Percentiles rank a stretch among this genome's conserved stretches.
Evolutionary conservation across 2,797 vertebrate genomes (phyloP).

Genomic region (Eidolon dupreanum): DNA sequence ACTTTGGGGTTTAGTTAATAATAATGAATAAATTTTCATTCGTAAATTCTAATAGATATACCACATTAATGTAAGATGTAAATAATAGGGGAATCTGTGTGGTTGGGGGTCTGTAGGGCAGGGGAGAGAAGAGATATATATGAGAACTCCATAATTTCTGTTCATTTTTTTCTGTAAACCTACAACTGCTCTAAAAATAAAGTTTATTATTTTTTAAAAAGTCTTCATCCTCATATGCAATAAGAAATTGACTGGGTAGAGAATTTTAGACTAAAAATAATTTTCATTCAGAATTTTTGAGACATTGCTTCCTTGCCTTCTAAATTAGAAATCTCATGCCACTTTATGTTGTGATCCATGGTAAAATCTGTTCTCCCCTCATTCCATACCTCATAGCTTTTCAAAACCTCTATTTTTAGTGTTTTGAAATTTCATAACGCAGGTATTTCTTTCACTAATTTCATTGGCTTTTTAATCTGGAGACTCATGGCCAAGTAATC

Average conservation of each 20-base stretch:
- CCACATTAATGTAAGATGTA: background rate
- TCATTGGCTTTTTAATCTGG: background rate
- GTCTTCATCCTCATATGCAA: background rate
- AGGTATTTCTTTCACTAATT: background rate
- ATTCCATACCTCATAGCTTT: background rate
- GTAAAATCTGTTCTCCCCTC: background rate
- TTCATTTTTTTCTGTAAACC: background rate
- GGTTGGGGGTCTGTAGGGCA: background rate
- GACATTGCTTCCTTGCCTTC: background rate
- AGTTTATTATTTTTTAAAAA: background rate
- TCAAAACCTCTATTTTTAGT: background rate
- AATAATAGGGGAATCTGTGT: background rate
- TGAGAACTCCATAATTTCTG: background rate
- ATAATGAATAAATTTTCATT: background rate
- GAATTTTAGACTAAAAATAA: background rate
- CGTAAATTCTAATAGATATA: background rate
- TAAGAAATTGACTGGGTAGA: slow-evolving; percentile 5
- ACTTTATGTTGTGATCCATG: background rate
- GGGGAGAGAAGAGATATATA: background rate
- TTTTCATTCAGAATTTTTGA: slow-evolving; percentile 17
- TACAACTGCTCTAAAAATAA: background rate
- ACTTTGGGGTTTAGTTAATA: background rate
- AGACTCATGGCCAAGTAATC: background rate
- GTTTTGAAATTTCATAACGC: background rate
- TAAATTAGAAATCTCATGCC: background rate